Conservation (phyloP, 2,797 vertebrate species). For the Lacerta agilis region DNA sequence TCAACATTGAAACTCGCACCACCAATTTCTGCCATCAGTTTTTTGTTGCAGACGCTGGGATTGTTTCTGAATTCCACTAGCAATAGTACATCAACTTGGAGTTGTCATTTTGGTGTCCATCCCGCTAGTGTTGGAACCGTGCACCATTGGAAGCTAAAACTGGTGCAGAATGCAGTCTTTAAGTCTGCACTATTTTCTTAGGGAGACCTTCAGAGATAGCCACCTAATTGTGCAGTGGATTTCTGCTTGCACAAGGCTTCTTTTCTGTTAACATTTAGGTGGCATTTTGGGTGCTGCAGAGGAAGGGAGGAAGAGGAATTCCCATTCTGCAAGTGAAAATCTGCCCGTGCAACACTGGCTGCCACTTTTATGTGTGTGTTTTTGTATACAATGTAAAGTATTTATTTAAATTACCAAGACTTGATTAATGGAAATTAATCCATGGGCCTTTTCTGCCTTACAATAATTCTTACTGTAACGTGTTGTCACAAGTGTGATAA, state of each 20-base stretch:
- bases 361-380: neutral
- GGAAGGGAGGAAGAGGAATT: no score
- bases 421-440: neutral
- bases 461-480: neutral
- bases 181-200: neutral
- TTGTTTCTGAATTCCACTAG: neutral
- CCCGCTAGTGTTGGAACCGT: neutral
- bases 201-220: no score
- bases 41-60: neutral
- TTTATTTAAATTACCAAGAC: neutral
- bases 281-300: no score
- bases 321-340: no score
- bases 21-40: neutral
- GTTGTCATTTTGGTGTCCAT: neutral
- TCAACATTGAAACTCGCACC: neutral
- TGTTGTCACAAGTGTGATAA: neutral
- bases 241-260: no score
- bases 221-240: no score
- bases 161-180: neutral
- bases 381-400: neutral
- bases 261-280: no score
- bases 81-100: neutral
- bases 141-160: neutral
- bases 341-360: no score
- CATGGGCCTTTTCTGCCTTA: neutral